Conservation (phyloP, 2,888 invertebrate genomes). For the Temnothorax ravouxi region DNA sequence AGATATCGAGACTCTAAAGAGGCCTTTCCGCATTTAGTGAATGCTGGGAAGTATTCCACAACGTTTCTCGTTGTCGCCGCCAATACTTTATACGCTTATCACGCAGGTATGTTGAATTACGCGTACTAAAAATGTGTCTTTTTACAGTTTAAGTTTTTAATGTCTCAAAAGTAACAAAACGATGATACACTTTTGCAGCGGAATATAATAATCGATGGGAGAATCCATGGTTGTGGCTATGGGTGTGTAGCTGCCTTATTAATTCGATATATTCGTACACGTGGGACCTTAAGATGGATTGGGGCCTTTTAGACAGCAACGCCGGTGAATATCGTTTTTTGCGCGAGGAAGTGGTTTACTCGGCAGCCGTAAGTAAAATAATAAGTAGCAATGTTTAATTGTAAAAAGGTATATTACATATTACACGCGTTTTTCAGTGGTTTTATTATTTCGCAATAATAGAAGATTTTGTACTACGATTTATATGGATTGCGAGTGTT, state of each 20-base stretch:
- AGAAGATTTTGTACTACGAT: slow-evolving; percentile 97
- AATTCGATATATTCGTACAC: slow-evolving; percentile 98
- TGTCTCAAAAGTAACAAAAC: not conserved
- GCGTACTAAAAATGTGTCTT: not conserved
- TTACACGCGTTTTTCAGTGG: slow-evolving; percentile 88
- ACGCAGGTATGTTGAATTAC: slow-evolving; percentile 87
- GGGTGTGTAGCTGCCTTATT: slow-evolving; percentile 94
- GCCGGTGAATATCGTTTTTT: slow-evolving; percentile 97
- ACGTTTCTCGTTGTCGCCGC: slow-evolving; percentile 98
- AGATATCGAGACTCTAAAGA: slow-evolving; percentile 98
- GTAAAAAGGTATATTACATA: not conserved
- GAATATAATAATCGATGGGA: slow-evolving; percentile 89
- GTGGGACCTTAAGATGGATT: slow-evolving; percentile 99
- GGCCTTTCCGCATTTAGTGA: slow-evolving; percentile 98
- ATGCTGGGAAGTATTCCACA: slow-evolving; percentile 99
- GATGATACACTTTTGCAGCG: slow-evolving; percentile 84
- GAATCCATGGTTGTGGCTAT: slow-evolving; percentile 95
- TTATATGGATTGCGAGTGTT: slow-evolving; percentile 97
- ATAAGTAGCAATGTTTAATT: not conserved
- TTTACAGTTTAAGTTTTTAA: not conserved
- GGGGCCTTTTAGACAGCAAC: slow-evolving; percentile 97
- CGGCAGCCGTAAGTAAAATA: slow-evolving; percentile 91
- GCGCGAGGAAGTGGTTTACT: slow-evolving; percentile 98
- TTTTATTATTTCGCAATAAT: slow-evolving; percentile 99
- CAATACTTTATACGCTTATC: slow-evolving; percentile 90